Evolutionary conservation across 1,140 invertebrate genomes (phyloP).

Genomic region (Diorhabda sublineata): DNA sequence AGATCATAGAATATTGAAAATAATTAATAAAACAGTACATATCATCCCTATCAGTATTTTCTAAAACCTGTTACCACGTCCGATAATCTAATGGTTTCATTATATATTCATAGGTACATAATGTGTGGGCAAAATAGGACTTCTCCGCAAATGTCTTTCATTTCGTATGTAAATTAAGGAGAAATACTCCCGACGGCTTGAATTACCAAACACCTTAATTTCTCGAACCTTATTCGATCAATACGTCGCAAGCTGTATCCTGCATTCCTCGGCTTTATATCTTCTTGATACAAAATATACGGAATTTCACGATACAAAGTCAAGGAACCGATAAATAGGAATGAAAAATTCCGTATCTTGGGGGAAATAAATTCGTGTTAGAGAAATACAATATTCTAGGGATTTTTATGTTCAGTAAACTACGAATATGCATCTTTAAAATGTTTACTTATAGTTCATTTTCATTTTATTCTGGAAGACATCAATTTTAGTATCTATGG

Average conservation of each 20-base stretch:
- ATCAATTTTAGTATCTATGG: too few species aligned
- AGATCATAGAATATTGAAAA: too few species aligned
- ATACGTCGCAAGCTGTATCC: background rate
- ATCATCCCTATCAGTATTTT: too few species aligned
- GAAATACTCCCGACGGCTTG: background rate
- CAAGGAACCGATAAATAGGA: background rate
- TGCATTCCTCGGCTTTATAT: background rate
- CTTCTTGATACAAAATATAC: slow-evolving; percentile 1
- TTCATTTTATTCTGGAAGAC: too few species aligned
- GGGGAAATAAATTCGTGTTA: too few species aligned
- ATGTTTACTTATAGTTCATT: too few species aligned
- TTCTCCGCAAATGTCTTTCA: background rate
- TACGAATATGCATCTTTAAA: too few species aligned
- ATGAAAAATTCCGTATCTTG: too few species aligned
- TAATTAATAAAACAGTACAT: too few species aligned
- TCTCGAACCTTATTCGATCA: background rate
- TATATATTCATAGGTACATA: background rate
- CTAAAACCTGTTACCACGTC: too few species aligned
- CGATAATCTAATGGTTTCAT: background rate
- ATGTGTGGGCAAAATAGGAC: background rate
- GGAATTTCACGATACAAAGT: background rate
- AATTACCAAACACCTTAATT: slow-evolving; percentile 2
- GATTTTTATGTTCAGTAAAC: too few species aligned
- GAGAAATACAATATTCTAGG: too few species aligned
- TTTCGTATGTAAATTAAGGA: background rate